Percentiles rank a stretch among this genome's conserved stretches.
Conservation (phyloP, 1,140 invertebrate species). For the Philotrypesis tridentata region DNA sequence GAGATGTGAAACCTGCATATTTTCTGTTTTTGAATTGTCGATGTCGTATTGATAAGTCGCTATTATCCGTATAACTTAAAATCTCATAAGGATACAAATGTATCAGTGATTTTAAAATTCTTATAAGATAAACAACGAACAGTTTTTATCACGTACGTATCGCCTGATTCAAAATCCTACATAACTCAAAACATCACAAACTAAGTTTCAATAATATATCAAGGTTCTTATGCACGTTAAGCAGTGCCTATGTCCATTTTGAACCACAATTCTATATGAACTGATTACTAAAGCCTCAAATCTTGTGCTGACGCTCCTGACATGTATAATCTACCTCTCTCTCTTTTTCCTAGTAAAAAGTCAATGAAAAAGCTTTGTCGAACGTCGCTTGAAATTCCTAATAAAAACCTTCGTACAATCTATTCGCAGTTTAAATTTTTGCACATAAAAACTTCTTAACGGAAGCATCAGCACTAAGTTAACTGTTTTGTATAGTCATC, state of each 20-base stretch:
- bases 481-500: slow-evolving; percentile 8
- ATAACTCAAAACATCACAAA: slow-evolving; percentile 38
- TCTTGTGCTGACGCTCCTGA: slow-evolving; percentile 29
- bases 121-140: slow-evolving; percentile 34
- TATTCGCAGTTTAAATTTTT: slow-evolving; percentile 19
- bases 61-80: slow-evolving; percentile 37
- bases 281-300: slow-evolving; percentile 39
- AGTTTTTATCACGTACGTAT: slow-evolving; percentile 32
- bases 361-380: slow-evolving; percentile 41
- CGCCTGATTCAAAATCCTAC: slow-evolving; percentile 34
- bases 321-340: background rate
- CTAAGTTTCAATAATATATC: slow-evolving; percentile 36
- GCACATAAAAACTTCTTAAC: slow-evolving; percentile 10
- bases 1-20: slow-evolving; percentile 18
- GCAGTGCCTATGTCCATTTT: slow-evolving; percentile 23
- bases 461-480: slow-evolving; percentile 21
- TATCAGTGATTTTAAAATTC: slow-evolving; percentile 33
- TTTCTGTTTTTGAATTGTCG: slow-evolving; percentile 17
- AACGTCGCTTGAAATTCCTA: slow-evolving; percentile 14
- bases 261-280: slow-evolving; percentile 35
- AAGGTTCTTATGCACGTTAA: slow-evolving; percentile 34
- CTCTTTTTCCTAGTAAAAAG: slow-evolving; percentile 17
- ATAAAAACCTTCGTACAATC: slow-evolving; percentile 28
- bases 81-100: slow-evolving; percentile 33
- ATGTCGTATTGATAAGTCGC: slow-evolving; percentile 24